phyloP scores from a whole-genome alignment of 2,888 invertebrate genomes.

The Thalpophila matura region DNA sequence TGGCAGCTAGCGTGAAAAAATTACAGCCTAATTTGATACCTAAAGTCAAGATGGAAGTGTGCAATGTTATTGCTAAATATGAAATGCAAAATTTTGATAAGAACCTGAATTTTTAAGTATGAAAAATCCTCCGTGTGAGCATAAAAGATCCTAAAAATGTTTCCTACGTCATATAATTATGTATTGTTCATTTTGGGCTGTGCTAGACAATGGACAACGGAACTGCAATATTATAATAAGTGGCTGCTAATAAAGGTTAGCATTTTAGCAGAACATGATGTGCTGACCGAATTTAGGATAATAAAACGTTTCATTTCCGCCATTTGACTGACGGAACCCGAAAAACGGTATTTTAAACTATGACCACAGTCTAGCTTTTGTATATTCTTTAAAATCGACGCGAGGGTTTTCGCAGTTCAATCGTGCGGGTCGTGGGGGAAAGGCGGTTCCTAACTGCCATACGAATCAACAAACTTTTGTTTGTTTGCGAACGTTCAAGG shows the following conservation, averaged over 20 bases:
- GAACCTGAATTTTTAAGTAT: constrained; percentile 60
- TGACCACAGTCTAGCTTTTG: too few relatives aligned
- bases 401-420: too few relatives aligned
- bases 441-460: too few relatives aligned
- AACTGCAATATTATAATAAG: constrained; percentile 43
- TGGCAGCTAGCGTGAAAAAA: constrained; percentile 88
- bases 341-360: too few relatives aligned
- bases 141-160: too few relatives aligned
- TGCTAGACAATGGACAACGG: not conserved
- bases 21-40: constrained; percentile 87
- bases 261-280: not conserved
- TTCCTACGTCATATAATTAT: constrained; percentile 7
- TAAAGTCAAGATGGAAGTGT: constrained; percentile 89
- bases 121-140: too few relatives aligned
- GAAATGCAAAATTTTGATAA: constrained; percentile 89
- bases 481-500: too few relatives aligned
- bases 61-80: constrained; percentile 88
- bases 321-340: too few relatives aligned
- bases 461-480: too few relatives aligned
- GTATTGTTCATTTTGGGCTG: constrained; percentile 6
- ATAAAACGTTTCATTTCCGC: too few relatives aligned
- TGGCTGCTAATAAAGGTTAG: constrained; percentile 1
- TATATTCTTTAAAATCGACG: too few relatives aligned
- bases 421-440: too few relatives aligned
- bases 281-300: constrained; percentile 8